Conservation (phyloP, 2,888 invertebrate species). For the Eurytoma adleriae region DNA sequence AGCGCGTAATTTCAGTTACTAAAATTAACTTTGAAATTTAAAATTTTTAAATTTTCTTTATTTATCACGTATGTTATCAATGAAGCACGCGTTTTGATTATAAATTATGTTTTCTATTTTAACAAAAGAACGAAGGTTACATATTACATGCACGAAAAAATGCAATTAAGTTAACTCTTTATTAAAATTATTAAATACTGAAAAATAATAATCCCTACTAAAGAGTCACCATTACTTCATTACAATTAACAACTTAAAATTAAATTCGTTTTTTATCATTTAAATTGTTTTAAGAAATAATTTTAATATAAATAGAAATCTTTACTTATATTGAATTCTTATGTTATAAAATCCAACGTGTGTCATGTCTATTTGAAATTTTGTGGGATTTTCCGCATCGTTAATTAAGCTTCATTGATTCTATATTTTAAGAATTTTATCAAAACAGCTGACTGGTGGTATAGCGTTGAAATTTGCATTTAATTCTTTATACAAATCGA, state of each 20-base stretch:
- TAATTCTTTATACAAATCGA: neutral
- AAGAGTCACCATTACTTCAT: too few species aligned
- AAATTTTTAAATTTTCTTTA: neutral
- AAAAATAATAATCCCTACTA: neutral
- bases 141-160: slow-evolving; percentile 23
- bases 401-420: slow-evolving; percentile 25
- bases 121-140: neutral
- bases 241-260: too few species aligned
- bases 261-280: too few species aligned
- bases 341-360: neutral
- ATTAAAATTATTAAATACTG: slow-evolving; percentile 1
- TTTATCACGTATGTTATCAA: slow-evolving; percentile 13
- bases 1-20: too few species aligned
- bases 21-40: neutral
- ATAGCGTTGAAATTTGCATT: slow-evolving; percentile 1
- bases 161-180: slow-evolving; percentile 17
- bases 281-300: neutral
- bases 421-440: slow-evolving; percentile 24
- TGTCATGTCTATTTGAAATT: slow-evolving; percentile 14
- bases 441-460: slow-evolving; percentile 1
- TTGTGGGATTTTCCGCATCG: neutral
- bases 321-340: neutral
- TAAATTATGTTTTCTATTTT: neutral
- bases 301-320: neutral
- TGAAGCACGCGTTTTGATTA: neutral